Conservation (phyloP, 2,797 vertebrate species). For the Lepidocolaptes lacrymiger region DNA sequence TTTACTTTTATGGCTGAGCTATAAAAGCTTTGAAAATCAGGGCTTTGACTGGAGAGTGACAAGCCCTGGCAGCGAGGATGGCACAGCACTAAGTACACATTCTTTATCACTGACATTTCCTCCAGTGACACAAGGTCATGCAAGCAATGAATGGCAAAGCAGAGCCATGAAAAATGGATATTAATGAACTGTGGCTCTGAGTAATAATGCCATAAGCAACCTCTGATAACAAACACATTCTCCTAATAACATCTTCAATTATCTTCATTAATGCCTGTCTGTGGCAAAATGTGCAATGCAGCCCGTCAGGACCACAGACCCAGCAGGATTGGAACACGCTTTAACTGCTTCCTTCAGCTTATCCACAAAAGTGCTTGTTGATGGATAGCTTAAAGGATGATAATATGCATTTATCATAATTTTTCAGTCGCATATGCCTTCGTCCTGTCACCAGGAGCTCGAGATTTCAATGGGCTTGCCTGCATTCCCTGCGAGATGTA, state of each 20-base stretch:
- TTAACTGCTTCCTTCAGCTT: background rate
- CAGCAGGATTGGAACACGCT: background rate
- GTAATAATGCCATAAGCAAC: constrained; percentile 81
- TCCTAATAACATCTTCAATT: constrained; percentile 88
- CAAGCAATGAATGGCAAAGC: constrained; percentile 64
- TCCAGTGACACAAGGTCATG: constrained; percentile 81
- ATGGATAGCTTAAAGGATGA: constrained; percentile 34
- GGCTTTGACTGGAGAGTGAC: background rate
- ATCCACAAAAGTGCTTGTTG: background rate
- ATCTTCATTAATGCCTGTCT: constrained; percentile 74
- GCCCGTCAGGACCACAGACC: constrained; percentile 49
- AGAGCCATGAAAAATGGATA: constrained; percentile 80
- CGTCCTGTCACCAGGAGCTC: background rate
- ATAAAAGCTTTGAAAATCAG: background rate
- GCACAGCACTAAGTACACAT: background rate
- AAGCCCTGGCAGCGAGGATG: background rate
- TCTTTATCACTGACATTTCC: constrained; percentile 80
- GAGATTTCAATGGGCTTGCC: constrained; percentile 32
- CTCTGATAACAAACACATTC: constrained; percentile 86
- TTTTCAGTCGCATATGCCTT: constrained; percentile 18
- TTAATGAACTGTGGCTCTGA: constrained; percentile 86
- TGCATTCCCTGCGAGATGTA: background rate
- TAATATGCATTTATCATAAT: constrained; percentile 67
- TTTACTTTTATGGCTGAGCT: background rate
- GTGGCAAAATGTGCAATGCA: background rate